phyloP scores from a whole-genome alignment of 2,113 vertebrate genomes.

The Heterotis niloticus region DNA sequence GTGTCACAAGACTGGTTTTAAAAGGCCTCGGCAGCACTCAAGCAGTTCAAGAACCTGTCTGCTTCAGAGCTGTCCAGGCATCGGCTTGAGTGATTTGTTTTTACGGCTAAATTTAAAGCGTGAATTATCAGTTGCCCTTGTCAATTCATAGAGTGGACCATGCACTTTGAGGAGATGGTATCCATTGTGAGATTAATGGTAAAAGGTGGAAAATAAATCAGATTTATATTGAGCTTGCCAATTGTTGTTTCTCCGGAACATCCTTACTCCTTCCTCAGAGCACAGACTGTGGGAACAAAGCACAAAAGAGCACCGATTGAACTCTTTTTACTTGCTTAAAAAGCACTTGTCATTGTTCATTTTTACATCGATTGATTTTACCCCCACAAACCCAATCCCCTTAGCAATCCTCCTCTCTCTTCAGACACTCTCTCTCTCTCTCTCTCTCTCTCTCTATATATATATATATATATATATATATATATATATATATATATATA shows the following conservation, averaged over 20 bases:
- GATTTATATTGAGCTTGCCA: constrained; percentile 25
- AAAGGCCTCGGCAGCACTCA: constrained; percentile 8
- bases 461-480: too few relatives aligned
- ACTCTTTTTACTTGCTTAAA: constrained; percentile 3
- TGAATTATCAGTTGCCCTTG: constrained; percentile 38
- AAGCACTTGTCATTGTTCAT: background rate
- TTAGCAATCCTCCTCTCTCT: too few relatives aligned
- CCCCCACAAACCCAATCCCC: background rate
- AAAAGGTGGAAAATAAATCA: constrained; percentile 30
- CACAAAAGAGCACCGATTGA: constrained; percentile 1
- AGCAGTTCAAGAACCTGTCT: constrained; percentile 26
- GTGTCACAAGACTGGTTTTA: background rate
- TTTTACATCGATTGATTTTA: constrained; percentile 19
- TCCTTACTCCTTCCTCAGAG: background rate
- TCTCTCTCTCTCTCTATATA: too few relatives aligned
- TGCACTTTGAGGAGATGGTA: constrained; percentile 7
- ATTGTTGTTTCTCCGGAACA: background rate
- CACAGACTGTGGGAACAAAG: background rate
- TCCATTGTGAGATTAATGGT: constrained; percentile 17
- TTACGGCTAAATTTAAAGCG: constrained; percentile 38
- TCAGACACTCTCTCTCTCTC: too few relatives aligned
- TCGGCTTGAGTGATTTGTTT: constrained; percentile 51
- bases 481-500: background rate
- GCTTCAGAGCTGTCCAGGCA: constrained; percentile 9
- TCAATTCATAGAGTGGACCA: constrained; percentile 34